These are phyloP conservation scores for Papilio aristodemus DNA, from an alignment of 1,140 invertebrate genomes.

Conservation along the genomic window DNA sequence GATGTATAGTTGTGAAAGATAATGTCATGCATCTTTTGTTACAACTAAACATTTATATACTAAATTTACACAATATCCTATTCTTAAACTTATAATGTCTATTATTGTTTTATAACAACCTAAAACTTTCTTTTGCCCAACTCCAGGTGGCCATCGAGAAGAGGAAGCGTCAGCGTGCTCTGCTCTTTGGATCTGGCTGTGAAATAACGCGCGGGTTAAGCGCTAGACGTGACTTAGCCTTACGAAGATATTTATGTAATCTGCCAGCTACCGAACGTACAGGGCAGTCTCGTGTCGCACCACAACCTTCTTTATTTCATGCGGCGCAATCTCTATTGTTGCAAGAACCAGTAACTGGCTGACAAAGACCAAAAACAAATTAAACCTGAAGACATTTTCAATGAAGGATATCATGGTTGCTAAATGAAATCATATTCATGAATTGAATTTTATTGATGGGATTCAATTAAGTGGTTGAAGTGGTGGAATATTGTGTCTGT, in stretches of 20 bases:
- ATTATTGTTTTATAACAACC: too few relatives aligned
- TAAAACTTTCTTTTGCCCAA: too few relatives aligned
- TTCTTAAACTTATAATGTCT: too few relatives aligned
- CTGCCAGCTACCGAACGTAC: constrained; percentile 81
- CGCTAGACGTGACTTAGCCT: constrained; percentile 83
- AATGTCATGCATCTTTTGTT: background rate
- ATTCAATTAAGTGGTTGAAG: background rate
- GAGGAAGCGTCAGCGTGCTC: constrained; percentile 71
- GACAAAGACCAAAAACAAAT: constrained; percentile 46
- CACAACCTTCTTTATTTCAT: constrained; percentile 60
- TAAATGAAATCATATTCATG: background rate
- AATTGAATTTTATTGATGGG: background rate
- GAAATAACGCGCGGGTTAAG: constrained; percentile 82
- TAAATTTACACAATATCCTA: too few relatives aligned
- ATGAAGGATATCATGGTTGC: too few relatives aligned
- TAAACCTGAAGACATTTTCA: constrained; percentile 26
- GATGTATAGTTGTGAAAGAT: background rate
- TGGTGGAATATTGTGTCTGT: background rate
- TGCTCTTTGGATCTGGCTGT: constrained; percentile 75
- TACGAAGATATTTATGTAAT: constrained; percentile 83
- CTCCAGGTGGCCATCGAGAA: constrained; percentile 74
- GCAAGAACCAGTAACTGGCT: constrained; percentile 64
- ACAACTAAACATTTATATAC: constrained; percentile 22
- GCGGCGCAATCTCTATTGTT: constrained; percentile 62
- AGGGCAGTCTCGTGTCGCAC: constrained; percentile 62